Base-by-base conservation (phyloP, 2,888 invertebrate species). In the Myathropa florea region DNA sequence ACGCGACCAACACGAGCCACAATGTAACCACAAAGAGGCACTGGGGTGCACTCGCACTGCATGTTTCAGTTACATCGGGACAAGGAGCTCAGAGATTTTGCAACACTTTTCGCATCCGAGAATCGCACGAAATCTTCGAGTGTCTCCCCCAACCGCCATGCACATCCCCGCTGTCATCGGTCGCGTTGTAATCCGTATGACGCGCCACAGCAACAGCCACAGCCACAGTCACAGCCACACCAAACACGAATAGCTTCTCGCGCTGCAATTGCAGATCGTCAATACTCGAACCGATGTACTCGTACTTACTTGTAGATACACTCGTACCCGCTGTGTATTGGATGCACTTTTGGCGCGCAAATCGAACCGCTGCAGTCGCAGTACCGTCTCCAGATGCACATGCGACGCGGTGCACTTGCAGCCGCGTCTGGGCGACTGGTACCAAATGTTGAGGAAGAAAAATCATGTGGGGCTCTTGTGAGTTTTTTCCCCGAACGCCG, bases 361-460 rank as follows among this genome's bases (percentile, higher is more conserved):
- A 18, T 60, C 21, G 18, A 78, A 76, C 36, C 72, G 81, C 72
- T 46, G 46, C 46, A 46, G 18, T 46, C 46, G 46, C 33, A 46
- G 7, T n/a, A n/a, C 57, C 24, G 57, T 70, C 28, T 72, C 10
- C 30, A 14, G 39, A 26, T 28, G 14, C 24, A 63, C 64, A 60
- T 73, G 73, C 73, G 46, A 70, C 70, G 64, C 64, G 23, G 76
- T 86, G 85, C 84, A 89, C 89, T 83, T 89, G 88, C 88, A 87
- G 81, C 82, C 83, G 78, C 85, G 83, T 90, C 92, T 92, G 92
- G 81, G 90, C 26, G 89, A 90, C 92, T 92, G 92, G 90, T 92
- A 92, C 89, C 92, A 92, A 92, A 92, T 92, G 92, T 92, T 92
- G 92, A 91, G 90, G 92, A 92, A 92, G 92, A 91, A 92, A 92